Conservation (phyloP, 2,888 invertebrate species). For the Cerceris ruficornis region DNA sequence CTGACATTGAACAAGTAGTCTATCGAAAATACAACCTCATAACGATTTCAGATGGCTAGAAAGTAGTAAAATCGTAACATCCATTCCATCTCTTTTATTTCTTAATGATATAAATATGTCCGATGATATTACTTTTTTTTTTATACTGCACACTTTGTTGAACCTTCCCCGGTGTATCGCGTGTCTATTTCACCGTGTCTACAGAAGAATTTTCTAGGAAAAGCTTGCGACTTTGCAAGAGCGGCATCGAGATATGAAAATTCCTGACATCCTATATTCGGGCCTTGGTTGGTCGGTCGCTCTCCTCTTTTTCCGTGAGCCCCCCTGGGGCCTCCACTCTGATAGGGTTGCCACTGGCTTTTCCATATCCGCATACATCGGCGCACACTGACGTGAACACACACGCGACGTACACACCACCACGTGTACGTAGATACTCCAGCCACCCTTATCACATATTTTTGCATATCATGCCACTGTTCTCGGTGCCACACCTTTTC, state of each 20-base stretch:
- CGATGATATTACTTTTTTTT: constrained; percentile 18
- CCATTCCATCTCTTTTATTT: not conserved
- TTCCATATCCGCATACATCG: constrained; percentile 66
- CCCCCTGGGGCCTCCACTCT: constrained; percentile 70
- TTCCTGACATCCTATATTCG: constrained; percentile 74
- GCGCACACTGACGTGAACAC: constrained; percentile 50
- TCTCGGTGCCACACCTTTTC: constrained; percentile 63
- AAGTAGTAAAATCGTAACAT: not conserved
- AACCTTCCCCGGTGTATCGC: constrained; percentile 36
- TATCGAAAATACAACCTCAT: too few relatives aligned
- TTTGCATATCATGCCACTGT: constrained; percentile 75
- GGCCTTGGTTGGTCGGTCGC: constrained; percentile 63
- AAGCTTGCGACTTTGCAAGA: constrained; percentile 66
- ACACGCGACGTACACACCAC: constrained; percentile 28
- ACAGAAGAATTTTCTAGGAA: constrained; percentile 62
- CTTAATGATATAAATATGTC: constrained; percentile 33
- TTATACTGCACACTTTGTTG: constrained; percentile 30
- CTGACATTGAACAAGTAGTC: too few relatives aligned
- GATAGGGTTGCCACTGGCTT: constrained; percentile 74
- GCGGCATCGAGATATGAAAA: constrained; percentile 76
- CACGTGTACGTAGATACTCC: constrained; percentile 54
- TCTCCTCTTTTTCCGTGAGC: constrained; percentile 58
- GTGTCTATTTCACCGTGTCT: constrained; percentile 48
- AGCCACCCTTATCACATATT: constrained; percentile 76
- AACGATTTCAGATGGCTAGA: too few relatives aligned